phyloP scores from a whole-genome alignment of 2,113 vertebrate genomes.

The Xiphorhynchus elegans region DNA sequence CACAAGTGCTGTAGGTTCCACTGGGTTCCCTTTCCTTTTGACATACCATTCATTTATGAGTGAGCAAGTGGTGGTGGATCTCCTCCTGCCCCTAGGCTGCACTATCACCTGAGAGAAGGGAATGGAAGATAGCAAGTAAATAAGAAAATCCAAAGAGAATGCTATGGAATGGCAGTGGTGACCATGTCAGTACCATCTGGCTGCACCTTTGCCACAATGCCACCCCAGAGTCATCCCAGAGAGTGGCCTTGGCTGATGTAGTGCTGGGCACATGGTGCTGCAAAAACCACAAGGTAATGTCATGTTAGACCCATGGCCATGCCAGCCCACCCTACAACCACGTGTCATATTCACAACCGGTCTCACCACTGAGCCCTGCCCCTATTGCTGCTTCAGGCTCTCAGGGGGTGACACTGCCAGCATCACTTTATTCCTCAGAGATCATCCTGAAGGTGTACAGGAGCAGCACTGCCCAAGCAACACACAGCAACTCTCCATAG shows the following conservation, averaged over 20 bases:
- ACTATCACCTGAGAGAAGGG: accelerated
- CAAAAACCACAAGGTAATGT: neutral
- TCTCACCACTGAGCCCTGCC: neutral
- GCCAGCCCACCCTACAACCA: neutral
- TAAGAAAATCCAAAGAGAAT: neutral
- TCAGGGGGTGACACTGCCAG: neutral
- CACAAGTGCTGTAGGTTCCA: neutral
- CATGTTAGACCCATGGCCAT: neutral
- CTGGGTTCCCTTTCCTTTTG: neutral
- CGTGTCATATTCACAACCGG: neutral
- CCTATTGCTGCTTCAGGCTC: accelerated
- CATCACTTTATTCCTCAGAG: neutral
- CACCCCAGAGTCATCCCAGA: neutral
- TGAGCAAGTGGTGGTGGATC: neutral
- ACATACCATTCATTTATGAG: neutral
- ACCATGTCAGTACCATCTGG: neutral
- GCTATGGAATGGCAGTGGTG: neutral
- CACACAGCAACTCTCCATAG: neutral
- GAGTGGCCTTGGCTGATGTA: accelerated
- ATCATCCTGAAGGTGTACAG: neutral
- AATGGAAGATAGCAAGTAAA: neutral
- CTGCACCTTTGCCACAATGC: neutral
- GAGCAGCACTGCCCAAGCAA: neutral
- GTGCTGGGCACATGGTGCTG: neutral
- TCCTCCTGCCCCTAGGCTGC: accelerated